These are phyloP conservation scores for Rhogogaster chlorosoma DNA, from an alignment of 2,888 invertebrate genomes.

Conservation along the genomic window DNA sequence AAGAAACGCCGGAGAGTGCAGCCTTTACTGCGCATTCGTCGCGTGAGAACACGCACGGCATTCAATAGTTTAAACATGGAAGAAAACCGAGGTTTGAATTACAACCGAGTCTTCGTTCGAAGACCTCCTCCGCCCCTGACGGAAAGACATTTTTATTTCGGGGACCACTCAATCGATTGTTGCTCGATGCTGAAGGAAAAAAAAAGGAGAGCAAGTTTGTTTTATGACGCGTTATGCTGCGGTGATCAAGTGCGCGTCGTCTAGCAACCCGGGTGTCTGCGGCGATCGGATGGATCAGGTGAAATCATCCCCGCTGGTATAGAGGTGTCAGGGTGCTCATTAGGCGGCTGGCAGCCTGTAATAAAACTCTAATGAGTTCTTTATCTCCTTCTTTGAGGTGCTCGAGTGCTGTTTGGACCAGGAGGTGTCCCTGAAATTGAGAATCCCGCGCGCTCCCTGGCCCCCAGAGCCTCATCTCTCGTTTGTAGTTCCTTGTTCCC, in stretches of 20 bases:
- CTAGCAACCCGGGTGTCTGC: background rate
- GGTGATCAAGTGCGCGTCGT: background rate
- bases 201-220: conserved; percentile 29
- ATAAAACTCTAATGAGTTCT: conserved; percentile 53
- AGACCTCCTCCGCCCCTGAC: background rate
- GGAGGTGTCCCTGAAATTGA: conserved; percentile 29
- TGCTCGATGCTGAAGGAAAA: background rate
- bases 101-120: background rate
- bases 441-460: conserved; percentile 12
- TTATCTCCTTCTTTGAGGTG: conserved; percentile 40
- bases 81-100: conserved; percentile 5
- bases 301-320: conserved; percentile 43
- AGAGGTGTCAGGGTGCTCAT: conserved; percentile 52
- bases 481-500: conserved; percentile 11
- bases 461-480: background rate
- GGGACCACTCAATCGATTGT: conserved; percentile 49
- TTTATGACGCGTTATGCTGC: conserved; percentile 22
- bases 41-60: conserved; percentile 31
- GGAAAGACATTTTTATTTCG: conserved; percentile 26
- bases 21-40: background rate
- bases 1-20: background rate
- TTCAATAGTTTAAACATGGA: background rate
- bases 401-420: conserved; percentile 7
- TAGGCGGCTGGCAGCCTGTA: conserved; percentile 52
- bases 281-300: background rate